Base-by-base conservation (phyloP, 2,797 vertebrate genomes). In the Myiotriccus ornatus region DNA sequence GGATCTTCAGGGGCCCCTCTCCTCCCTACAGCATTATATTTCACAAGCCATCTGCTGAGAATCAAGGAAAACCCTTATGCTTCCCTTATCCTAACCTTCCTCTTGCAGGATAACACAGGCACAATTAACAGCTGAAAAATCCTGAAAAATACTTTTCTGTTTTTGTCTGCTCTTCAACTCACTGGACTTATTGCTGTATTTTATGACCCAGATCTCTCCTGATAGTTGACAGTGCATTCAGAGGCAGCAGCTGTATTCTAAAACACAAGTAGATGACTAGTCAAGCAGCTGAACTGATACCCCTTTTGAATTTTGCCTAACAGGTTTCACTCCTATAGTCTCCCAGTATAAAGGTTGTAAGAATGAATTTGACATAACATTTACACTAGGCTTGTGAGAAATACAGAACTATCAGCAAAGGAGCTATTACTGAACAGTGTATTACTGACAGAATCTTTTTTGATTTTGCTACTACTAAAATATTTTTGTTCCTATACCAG, bases 11-110 rank as follows among this genome's bases (percentile, higher is more conserved):
- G n/a, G 87, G n/a, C 23, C 78, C 35, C 21, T 73, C 21, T 59
- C 9, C 41, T 76, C 47, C 35, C 23, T 67, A 17, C 18, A 67
- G 64, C 37, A 91, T 94, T 93, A 22, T 59, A 83, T 96, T 96
- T 94, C 91, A 91, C 52, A 74, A 84, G 68, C 68, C 87, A 94
- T 92, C 84, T 96, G 68, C 60, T 55, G 30, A 85, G 47, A 89
- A 79, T 80, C 68, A 87, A 73, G 53, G 43, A 69, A 91, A 92
- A 74, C 12, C 14, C 43, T 92, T 67, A 50, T 47, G 44, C 25
- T 87, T 94, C 71, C 52, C 60, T 70, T 2, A 3, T 37, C 56
- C 19, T 22, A 80, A 49, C 10, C 60, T 89, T 69, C 32, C 32
- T 53, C 22, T 91, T 60, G 30, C n/a, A 93, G n/a, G 24, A 56